Evolutionary conservation across 2,888 invertebrate genomes (phyloP).

Genomic region (Lomographa bimaculata): DNA sequence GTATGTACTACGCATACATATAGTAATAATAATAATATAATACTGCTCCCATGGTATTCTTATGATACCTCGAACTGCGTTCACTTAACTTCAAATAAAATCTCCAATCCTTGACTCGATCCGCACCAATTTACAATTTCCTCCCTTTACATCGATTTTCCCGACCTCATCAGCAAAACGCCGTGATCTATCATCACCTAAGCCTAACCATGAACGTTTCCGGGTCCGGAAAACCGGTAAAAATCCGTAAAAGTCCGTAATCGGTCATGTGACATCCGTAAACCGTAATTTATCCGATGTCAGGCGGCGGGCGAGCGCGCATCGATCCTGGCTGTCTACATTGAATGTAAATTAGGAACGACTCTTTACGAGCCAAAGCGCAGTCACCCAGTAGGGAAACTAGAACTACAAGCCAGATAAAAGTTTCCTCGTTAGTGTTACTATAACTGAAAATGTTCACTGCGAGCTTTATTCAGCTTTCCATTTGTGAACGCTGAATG

Average conservation of each 20-base stretch:
- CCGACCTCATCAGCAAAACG: conserved; percentile 7
- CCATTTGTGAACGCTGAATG: too few relatives aligned
- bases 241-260: conserved; percentile 21
- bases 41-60: too few relatives aligned
- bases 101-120: too few relatives aligned
- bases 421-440: too few relatives aligned
- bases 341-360: conserved; percentile 21
- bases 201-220: conserved; percentile 15
- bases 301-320: conserved; percentile 8
- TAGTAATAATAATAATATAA: too few relatives aligned
- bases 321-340: conserved; percentile 18
- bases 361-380: conserved; percentile 8
- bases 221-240: conserved; percentile 15
- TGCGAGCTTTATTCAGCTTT: too few relatives aligned
- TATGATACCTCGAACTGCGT: too few relatives aligned
- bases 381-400: neutral
- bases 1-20: too few relatives aligned
- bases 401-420: too few relatives aligned
- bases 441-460: too few relatives aligned
- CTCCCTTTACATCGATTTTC: neutral
- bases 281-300: conserved; percentile 24
- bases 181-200: conserved; percentile 15
- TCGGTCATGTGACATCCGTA: conserved; percentile 23
- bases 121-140: neutral
- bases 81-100: too few relatives aligned